These are phyloP conservation scores for Drosophila prostipennis DNA, from an alignment of 2,888 invertebrate genomes.

Conservation along the genomic window DNA sequence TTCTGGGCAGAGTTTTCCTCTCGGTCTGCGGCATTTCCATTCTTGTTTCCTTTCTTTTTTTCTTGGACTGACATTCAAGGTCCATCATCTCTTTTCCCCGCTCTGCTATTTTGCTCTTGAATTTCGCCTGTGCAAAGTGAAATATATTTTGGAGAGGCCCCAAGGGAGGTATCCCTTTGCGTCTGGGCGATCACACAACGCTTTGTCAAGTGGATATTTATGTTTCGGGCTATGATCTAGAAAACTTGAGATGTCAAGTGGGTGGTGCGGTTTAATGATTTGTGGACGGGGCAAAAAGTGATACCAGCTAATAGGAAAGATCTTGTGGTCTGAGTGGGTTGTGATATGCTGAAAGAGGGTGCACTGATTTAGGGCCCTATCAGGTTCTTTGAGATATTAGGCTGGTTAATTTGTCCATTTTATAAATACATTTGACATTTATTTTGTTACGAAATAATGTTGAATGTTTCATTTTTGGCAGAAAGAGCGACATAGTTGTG, in stretches of 20 bases:
- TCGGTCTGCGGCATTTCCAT: conserved; percentile 38
- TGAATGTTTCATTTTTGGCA: neutral
- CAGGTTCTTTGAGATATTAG: conserved; percentile 12
- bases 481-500: no score
- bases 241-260: conserved; percentile 50
- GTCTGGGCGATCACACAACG: conserved; percentile 24
- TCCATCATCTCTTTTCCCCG: conserved; percentile 50
- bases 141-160: conserved; percentile 1
- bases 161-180: conserved; percentile 3
- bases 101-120: conserved; percentile 60
- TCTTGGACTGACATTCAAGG: conserved; percentile 54
- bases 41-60: conserved; percentile 1
- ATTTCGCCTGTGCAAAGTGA: conserved; percentile 56
- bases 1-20: conserved; percentile 25
- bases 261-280: conserved; percentile 33
- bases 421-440: neutral
- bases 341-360: neutral
- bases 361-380: conserved; percentile 12
- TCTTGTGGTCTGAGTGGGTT: conserved; percentile 23
- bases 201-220: conserved; percentile 59
- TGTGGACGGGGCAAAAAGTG: conserved; percentile 18
- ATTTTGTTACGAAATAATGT: neutral
- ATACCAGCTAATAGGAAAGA: conserved; percentile 37
- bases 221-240: conserved; percentile 49
- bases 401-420: neutral